phyloP scores from a whole-genome alignment of 2,888 invertebrate species.

The Mylabris sibirica region DNA sequence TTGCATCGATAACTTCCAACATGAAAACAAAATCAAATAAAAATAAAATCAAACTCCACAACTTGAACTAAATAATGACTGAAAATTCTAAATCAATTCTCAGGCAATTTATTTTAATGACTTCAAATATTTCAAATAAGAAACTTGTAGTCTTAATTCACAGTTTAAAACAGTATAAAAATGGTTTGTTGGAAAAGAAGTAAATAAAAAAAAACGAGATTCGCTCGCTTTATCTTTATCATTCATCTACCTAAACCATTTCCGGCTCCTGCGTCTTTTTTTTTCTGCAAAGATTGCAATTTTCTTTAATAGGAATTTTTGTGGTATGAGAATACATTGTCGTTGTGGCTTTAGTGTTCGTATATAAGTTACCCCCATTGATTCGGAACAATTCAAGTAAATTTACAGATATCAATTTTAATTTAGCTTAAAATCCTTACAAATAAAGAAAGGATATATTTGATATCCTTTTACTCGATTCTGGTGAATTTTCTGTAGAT shows the following conservation, averaged over 20 bases:
- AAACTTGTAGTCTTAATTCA: not conserved
- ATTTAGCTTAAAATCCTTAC: not conserved
- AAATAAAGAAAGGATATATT: not conserved
- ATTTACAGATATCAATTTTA: not conserved
- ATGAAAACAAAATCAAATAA: not conserved
- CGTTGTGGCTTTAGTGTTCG: not conserved
- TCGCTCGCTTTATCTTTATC: not conserved
- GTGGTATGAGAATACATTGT: not conserved
- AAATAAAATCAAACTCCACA: not conserved
- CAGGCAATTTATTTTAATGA: not conserved
- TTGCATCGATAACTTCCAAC: not conserved
- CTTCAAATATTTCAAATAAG: not conserved
- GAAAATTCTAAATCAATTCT: not conserved
- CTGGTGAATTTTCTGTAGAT: not conserved
- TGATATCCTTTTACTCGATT: not conserved
- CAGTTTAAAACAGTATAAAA: not conserved
- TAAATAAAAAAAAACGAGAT: not conserved
- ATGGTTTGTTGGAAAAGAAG: not conserved
- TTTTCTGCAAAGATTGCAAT: not conserved
- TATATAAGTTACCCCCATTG: not conserved
- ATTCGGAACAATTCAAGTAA: not conserved
- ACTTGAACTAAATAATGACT: not conserved
- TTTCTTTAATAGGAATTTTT: not conserved
- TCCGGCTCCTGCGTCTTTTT: not conserved
- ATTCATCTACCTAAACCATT: not conserved